Percentiles rank a stretch among this genome's conserved stretches.
These are phyloP conservation scores for Ptycholaimellus sp. DNA, from an alignment of 2,888 invertebrate species.

Conservation along the genomic window DNA sequence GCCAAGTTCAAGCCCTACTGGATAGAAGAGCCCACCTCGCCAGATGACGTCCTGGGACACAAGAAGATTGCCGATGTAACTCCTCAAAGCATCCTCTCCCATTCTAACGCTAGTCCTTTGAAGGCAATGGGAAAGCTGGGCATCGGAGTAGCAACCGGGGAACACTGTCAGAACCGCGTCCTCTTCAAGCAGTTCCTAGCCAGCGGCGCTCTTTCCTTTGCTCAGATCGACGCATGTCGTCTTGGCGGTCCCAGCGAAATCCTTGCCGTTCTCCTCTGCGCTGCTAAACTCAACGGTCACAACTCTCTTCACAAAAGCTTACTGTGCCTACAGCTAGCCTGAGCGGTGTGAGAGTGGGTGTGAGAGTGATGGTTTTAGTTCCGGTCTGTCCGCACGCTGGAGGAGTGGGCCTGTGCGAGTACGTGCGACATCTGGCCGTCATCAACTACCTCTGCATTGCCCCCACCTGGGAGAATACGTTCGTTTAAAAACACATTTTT, in stretches of 20 bases:
- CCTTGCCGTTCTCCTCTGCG: constrained; percentile 62
- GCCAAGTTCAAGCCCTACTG: constrained; percentile 49
- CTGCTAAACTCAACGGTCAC: constrained; percentile 50
- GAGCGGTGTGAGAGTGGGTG: too few relatives aligned
- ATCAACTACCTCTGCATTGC: constrained; percentile 58
- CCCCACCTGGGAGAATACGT: constrained; percentile 40
- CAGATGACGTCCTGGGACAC: constrained; percentile 70
- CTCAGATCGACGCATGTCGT: constrained; percentile 68
- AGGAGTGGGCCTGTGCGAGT: constrained; percentile 74
- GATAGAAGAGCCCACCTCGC: constrained; percentile 80
- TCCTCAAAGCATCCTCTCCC: not conserved
- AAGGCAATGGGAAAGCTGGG: constrained; percentile 41
- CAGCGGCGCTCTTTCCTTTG: constrained; percentile 52
- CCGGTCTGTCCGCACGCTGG: constrained; percentile 81
- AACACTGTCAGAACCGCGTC: constrained; percentile 68
- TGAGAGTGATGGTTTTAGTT: constrained; percentile 35
- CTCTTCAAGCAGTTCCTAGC: constrained; percentile 68
- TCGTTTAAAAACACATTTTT: not conserved
- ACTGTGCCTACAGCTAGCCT: too few relatives aligned
- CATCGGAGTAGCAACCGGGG: constrained; percentile 68
- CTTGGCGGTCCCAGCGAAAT: constrained; percentile 65
- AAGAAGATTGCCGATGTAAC: constrained; percentile 46
- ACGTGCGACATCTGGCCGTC: constrained; percentile 69
- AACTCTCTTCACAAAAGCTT: too few relatives aligned
- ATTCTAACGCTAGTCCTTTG: not conserved